These are phyloP conservation scores for Discoglossus pictus DNA, from an alignment of 2,797 vertebrate genomes.

Conservation along the genomic window DNA sequence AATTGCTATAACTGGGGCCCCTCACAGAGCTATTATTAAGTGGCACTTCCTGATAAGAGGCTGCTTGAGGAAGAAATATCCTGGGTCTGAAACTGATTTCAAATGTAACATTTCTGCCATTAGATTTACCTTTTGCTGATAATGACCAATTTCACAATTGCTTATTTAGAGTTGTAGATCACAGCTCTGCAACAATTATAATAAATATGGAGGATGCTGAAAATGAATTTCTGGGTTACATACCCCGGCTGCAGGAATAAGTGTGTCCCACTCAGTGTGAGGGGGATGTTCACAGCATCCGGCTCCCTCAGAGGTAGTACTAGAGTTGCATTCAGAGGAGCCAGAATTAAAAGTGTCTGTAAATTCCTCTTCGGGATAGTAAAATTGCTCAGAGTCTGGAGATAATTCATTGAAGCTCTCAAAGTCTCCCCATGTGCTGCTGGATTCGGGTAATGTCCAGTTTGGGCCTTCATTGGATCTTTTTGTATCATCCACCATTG, in stretches of 20 bases:
- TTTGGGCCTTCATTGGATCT: background rate
- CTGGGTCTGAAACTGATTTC: too few species aligned
- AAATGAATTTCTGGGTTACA: background rate
- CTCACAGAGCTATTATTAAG: too few species aligned
- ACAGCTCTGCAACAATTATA: too few species aligned
- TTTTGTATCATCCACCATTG: background rate
- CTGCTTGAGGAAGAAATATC: too few species aligned
- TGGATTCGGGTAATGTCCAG: slow-evolving; percentile 36
- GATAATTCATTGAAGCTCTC: slow-evolving; percentile 62
- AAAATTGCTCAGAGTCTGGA: slow-evolving; percentile 31
- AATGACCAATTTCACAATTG: too few species aligned
- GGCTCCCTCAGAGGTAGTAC: background rate
- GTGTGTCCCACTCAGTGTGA: slow-evolving; percentile 1
- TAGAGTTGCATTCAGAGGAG: background rate
- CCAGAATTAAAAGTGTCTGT: background rate
- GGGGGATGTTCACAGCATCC: background rate
- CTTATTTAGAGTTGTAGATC: too few species aligned
- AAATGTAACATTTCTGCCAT: too few species aligned
- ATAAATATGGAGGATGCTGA: background rate
- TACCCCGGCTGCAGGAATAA: slow-evolving; percentile 18
- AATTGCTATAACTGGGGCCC: too few species aligned
- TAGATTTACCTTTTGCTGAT: too few species aligned
- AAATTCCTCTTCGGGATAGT: slow-evolving; percentile 10
- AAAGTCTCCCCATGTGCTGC: slow-evolving; percentile 67
- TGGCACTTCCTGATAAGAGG: too few species aligned